phyloP scores from a whole-genome alignment of 1,140 invertebrate species.

The Ceratosolen solmsi region DNA sequence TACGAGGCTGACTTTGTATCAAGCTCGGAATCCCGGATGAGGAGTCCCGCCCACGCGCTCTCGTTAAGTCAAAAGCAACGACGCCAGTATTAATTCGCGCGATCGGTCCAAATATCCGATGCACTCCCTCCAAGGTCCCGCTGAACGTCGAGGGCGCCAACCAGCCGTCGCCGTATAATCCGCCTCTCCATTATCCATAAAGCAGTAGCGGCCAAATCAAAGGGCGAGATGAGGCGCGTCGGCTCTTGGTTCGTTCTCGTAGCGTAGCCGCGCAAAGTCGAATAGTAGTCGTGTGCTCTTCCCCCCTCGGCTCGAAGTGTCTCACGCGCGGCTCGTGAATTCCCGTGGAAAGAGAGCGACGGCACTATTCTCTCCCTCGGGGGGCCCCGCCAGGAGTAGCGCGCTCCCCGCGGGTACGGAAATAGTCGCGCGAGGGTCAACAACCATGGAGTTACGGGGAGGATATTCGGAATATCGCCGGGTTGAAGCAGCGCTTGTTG shows the following conservation, averaged over 20 bases:
- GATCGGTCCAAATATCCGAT: not conserved
- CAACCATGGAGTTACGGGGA: slow-evolving; percentile 65
- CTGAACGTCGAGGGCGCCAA: too few relatives aligned
- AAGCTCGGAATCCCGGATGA: slow-evolving; percentile 24
- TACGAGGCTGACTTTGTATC: not conserved
- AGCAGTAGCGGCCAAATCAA: too few relatives aligned
- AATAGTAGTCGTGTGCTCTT: too few relatives aligned
- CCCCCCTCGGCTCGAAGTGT: too few relatives aligned
- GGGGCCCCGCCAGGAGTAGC: not conserved
- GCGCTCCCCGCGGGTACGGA: slow-evolving; percentile 46
- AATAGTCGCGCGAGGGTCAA: slow-evolving; percentile 65
- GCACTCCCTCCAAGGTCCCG: too few relatives aligned
- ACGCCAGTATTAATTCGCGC: not conserved
- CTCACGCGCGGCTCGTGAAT: slow-evolving; percentile 26
- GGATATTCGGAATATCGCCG: slow-evolving; percentile 60
- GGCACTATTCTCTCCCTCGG: slow-evolving; percentile 39
- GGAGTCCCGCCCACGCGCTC: not conserved
- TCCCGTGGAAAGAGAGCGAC: slow-evolving; percentile 5
- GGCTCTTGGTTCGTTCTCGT: too few relatives aligned
- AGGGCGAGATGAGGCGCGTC: too few relatives aligned
- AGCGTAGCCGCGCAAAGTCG: too few relatives aligned
- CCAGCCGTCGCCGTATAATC: too few relatives aligned
- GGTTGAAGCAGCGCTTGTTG: slow-evolving; percentile 58
- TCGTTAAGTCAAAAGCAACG: not conserved
- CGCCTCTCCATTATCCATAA: too few relatives aligned